phyloP scores from a whole-genome alignment of 2,113 vertebrate genomes.

The Amphiprion ocellaris region DNA sequence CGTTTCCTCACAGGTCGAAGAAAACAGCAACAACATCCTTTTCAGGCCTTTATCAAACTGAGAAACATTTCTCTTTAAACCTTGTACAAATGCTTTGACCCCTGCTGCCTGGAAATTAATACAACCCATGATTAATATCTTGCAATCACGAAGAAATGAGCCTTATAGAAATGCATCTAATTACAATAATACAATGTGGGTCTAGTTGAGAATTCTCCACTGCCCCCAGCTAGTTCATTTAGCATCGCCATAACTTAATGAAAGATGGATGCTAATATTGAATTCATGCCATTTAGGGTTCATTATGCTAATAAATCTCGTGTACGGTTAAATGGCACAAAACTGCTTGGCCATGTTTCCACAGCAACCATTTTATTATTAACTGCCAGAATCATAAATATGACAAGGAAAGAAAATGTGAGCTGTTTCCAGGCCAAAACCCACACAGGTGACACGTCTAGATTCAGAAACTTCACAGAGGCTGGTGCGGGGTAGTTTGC shows the following conservation, averaged over 20 bases:
- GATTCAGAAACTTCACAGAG: constrained; percentile 26
- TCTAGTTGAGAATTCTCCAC: constrained; percentile 37
- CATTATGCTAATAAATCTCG: constrained; percentile 70
- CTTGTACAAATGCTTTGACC: constrained; percentile 23
- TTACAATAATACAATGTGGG: constrained; percentile 63
- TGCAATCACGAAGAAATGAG: constrained; percentile 42
- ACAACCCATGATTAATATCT: constrained; percentile 53
- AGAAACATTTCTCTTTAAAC: background rate
- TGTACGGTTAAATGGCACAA: constrained; percentile 44
- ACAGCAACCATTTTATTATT: constrained; percentile 45
- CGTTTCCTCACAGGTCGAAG: background rate
- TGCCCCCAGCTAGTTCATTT: constrained; percentile 65
- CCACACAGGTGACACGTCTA: constrained; percentile 26
- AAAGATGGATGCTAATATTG: constrained; percentile 71
- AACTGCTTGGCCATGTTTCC: constrained; percentile 55
- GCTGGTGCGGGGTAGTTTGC: background rate
- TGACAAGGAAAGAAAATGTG: constrained; percentile 37
- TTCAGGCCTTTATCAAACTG: background rate
- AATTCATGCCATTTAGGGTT: constrained; percentile 67
- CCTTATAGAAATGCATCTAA: constrained; percentile 69
- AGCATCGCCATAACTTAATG: constrained; percentile 60
- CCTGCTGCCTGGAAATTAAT: constrained; percentile 34
- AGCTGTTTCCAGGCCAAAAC: constrained; percentile 9
- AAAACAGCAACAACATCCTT: background rate
- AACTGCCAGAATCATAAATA: constrained; percentile 19